Conservation (phyloP, 1,140 invertebrate species). For the Belonocnema kinseyi region DNA sequence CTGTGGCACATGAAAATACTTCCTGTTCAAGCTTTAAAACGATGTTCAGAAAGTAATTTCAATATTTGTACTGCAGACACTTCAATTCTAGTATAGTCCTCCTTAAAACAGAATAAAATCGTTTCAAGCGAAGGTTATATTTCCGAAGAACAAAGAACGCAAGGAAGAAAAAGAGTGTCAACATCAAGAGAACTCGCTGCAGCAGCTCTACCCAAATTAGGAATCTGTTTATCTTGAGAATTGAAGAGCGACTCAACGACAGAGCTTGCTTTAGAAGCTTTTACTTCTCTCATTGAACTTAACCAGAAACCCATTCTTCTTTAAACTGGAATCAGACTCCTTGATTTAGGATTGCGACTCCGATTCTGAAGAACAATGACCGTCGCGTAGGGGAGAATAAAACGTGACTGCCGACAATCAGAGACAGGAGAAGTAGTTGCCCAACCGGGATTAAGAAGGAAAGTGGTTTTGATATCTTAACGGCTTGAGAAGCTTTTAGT, state of each 20-base stretch:
- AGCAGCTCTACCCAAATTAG: conserved; percentile 20
- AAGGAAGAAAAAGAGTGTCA: not conserved
- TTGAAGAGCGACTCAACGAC: not conserved
- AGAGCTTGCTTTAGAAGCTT: conserved; percentile 11
- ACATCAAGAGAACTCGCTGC: conserved; percentile 13
- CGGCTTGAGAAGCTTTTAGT: not conserved
- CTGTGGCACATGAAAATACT: not conserved
- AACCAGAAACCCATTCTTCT: conserved; percentile 1
- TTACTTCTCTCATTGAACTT: conserved; percentile 9
- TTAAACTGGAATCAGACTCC: conserved; percentile 5
- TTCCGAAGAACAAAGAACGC: not conserved
- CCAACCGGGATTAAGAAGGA: conserved; percentile 5
- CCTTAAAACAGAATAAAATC: conserved; percentile 11
- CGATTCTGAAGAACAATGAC: not conserved
- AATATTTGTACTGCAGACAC: not conserved
- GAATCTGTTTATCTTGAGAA: conserved; percentile 11
- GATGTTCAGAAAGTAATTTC: not conserved
- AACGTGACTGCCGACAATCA: not conserved
- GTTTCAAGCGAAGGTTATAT: not conserved
- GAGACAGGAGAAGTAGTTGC: not conserved
- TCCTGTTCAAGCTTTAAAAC: not conserved
- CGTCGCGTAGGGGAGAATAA: not conserved
- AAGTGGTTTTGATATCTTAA: not conserved
- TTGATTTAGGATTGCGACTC: conserved; percentile 15
- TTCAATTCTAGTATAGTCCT: conserved; percentile 2